Evolutionary conservation across 1,140 invertebrate genomes (phyloP), one percentile per base, ranked within the genome.

Genomic region (Polypedilum vanderplanki): DNA sequence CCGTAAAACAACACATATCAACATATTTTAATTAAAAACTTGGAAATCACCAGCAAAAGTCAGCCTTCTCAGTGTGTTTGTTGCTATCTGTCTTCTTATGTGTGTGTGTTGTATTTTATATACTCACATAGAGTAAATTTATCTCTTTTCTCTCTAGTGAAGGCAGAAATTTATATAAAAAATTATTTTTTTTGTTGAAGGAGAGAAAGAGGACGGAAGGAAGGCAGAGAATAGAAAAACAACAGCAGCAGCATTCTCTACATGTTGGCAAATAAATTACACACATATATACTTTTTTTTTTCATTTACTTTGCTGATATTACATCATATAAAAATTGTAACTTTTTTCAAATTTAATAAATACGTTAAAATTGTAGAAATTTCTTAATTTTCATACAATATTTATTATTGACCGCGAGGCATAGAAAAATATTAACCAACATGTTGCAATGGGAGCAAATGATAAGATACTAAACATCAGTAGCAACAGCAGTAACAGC

Each of bases 21-120:
- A 70, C 65, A 70, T 70, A 70, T 70, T 70, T 70, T 70, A 70
- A 70, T 70, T 70, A 70, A 70, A 70, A 70, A 70, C 65, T 70
- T 70, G 65, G 65, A 70, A 57, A 70, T 70, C 65, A 70, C 65
- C 65, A 18, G 65, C 15, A n/a, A 57, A 57, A 57, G 46, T 57
- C 46, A 57, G 46, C 46, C 46, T n/a, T 57, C 3, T 57, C 12
- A 57, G 10, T n/a, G 46, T n/a, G 46, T 57, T 57, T 57, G n/a
- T 9, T n/a, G 12, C 46, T 57, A 57, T 57, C 46, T 57, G 15
- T 57, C 10, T n/a, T n/a, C n/a, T n/a, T 57, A 12, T 57, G 12
- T 57, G n/a, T 57, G 12, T 4, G 41, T 12, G 12, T 15, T 57
- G 7, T 4, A 4, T 57, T 57, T 57, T 57, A 57, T 57, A 57